A percentile compares a stretch with the other conserved stretches of the same genome.
Evolutionary conservation across 2,888 invertebrate genomes (phyloP).

Genomic region (Thymelicus lineola): DNA sequence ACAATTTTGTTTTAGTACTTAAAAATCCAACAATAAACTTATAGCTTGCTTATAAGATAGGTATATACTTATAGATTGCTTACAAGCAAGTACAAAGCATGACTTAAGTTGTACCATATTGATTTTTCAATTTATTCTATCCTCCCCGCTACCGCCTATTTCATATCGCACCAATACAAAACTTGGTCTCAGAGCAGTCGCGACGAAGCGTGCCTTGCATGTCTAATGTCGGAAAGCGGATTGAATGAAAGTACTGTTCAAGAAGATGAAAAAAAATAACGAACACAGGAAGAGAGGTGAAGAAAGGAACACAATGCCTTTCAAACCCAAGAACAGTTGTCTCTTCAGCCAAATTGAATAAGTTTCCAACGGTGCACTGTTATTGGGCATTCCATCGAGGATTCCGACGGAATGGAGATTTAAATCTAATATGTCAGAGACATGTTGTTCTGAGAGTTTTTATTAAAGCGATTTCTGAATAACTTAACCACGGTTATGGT

Average conservation of each 20-base stretch:
- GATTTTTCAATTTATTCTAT: slow-evolving; percentile 33
- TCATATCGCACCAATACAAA: slow-evolving; percentile 49
- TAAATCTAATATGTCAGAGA: slow-evolving; percentile 56
- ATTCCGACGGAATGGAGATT: slow-evolving; percentile 50
- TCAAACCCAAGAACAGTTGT: slow-evolving; percentile 76
- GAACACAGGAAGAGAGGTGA: slow-evolving; percentile 60
- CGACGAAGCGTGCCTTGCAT: slow-evolving; percentile 75
- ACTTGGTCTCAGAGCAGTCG: slow-evolving; percentile 63
- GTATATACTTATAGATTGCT: no score
- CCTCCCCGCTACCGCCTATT: slow-evolving; percentile 49
- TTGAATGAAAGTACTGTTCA: slow-evolving; percentile 80
- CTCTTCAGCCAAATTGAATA: slow-evolving; percentile 79
- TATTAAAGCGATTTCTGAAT: slow-evolving; percentile 40
- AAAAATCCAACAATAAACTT: neutral
- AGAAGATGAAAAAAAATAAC: slow-evolving; percentile 68
- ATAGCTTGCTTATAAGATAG: no score
- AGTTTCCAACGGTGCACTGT: slow-evolving; percentile 73
- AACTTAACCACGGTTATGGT: slow-evolving; percentile 11
- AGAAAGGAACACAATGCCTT: slow-evolving; percentile 67
- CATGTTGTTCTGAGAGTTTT: slow-evolving; percentile 44
- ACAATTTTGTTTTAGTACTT: neutral
- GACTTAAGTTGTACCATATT: slow-evolving; percentile 36
- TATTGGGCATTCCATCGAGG: slow-evolving; percentile 62
- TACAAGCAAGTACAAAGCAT: slow-evolving; percentile 19
- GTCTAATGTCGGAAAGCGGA: slow-evolving; percentile 67